A percentile compares a stretch with the other conserved stretches of the same genome.
These are phyloP conservation scores for Pasiphila rectangulata DNA, from an alignment of 2,888 invertebrate genomes.

Conservation along the genomic window DNA sequence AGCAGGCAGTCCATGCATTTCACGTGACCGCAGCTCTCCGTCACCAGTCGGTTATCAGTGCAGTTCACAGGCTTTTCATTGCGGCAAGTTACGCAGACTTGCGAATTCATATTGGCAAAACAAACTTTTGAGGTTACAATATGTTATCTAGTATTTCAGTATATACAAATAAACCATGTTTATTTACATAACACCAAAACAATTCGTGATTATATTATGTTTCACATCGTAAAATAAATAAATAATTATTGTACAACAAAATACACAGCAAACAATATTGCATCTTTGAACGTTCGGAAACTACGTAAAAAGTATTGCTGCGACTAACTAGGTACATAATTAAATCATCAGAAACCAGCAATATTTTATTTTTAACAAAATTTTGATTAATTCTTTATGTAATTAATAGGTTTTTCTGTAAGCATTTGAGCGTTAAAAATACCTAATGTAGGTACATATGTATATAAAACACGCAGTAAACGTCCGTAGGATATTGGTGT, in stretches of 20 bases:
- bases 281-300: slow-evolving; percentile 36
- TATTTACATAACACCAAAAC: slow-evolving; percentile 6
- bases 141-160: slow-evolving; percentile 7
- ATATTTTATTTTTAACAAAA: too few species aligned
- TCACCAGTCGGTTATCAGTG: slow-evolving; percentile 83
- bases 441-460: too few species aligned
- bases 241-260: slow-evolving; percentile 14
- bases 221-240: slow-evolving; percentile 32
- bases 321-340: too few species aligned
- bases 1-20: slow-evolving; percentile 88
- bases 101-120: slow-evolving; percentile 62
- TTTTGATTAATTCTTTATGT: too few species aligned
- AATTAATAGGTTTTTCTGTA: too few species aligned
- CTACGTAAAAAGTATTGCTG: background rate
- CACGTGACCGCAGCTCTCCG: slow-evolving; percentile 87
- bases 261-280: slow-evolving; percentile 26
- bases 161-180: slow-evolving; percentile 8
- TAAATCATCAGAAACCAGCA: too few species aligned
- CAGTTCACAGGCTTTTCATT: slow-evolving; percentile 76
- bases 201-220: slow-evolving; percentile 3
- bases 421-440: too few species aligned
- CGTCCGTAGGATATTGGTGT: too few species aligned
- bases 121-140: slow-evolving; percentile 47
- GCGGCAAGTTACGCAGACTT: slow-evolving; percentile 82
- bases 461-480: too few species aligned